Evolutionary conservation across 2,797 vertebrate species (phyloP), one percentile per base, ranked within the genome.

Genomic region (Lagorchestes hirsutus): DNA sequence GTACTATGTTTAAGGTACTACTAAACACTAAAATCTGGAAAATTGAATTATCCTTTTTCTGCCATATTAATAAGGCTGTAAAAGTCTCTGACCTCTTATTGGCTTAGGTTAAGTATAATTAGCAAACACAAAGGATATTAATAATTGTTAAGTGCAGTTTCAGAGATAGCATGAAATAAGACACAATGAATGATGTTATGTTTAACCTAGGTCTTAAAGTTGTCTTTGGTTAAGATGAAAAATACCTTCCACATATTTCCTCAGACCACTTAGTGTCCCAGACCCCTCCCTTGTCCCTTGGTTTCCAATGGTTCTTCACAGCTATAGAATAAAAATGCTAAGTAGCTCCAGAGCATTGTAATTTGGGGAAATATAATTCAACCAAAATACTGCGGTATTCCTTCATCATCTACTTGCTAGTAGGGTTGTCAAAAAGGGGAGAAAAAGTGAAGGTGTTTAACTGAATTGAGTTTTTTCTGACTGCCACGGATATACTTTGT

Each of bases 321-420:
- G 1, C 2, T 2, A 8, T 34, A 74, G 50, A 29, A 40, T 27
- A 3, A 22, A 27, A 56, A 90, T 4, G 18, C 14, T 11, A 46
- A 52, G 3, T 16, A 18, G 82, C 92, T 50, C n/a, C 22, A 52
- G 27, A 46, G 28, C 11, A 1, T 93, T 4, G 50, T 10, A n/a
- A n/a, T 34, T 62, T 91, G 5, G 11, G 91, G 40, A 9, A 50
- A 12, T 87, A 87, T 50, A 50, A 87, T 87, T 87, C 74, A 87
- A 12, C 40, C 22, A 11, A 46, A 54, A 34, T 11, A 24, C 28
- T 0, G 0, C 0, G 11, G 40, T 54, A 2, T 40, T 11, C n/a
- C 12, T 5, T 4, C 18, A 0, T 74, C 18, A 11, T 54, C 2
- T 12, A 24, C 24, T 92, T 62, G 67, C 74, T 93, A 27, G 34